Conservation (phyloP, 1,140 invertebrate genomes). For the Ctenoplectra terminalis region DNA sequence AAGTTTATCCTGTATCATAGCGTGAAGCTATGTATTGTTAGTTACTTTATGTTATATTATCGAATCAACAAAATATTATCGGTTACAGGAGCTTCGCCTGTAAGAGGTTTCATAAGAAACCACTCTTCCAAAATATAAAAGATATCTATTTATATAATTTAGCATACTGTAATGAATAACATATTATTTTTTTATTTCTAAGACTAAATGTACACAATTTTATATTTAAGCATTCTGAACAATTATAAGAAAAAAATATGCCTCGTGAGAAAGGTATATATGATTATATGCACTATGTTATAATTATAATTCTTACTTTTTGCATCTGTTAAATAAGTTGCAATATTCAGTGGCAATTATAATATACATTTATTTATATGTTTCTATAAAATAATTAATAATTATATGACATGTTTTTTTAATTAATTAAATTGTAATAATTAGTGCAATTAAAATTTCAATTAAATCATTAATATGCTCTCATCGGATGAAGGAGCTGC, state of each 20-base stretch:
- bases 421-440: slow-evolving; percentile 6
- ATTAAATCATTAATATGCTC: slow-evolving; percentile 36
- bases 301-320: slow-evolving; percentile 27
- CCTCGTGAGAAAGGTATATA: slow-evolving; percentile 6
- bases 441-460: slow-evolving; percentile 33
- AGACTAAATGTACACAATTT: slow-evolving; percentile 34
- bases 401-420: not conserved
- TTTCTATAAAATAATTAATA: not conserved
- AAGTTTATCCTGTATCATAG: slow-evolving; percentile 23
- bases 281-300: slow-evolving; percentile 5
- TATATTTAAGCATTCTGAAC: slow-evolving; percentile 36
- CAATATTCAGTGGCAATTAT: slow-evolving; percentile 49
- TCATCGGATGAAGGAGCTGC: slow-evolving; percentile 38
- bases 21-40: slow-evolving; percentile 2
- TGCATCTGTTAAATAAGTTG: slow-evolving; percentile 43
- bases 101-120: slow-evolving; percentile 30
- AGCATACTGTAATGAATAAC: slow-evolving; percentile 30
- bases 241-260: slow-evolving; percentile 42
- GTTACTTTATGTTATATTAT: slow-evolving; percentile 18
- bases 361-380: slow-evolving; percentile 16
- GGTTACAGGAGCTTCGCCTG: not conserved
- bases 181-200: slow-evolving; percentile 54
- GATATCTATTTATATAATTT: slow-evolving; percentile 52
- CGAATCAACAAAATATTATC: too few species aligned
- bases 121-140: slow-evolving; percentile 44